Conservation (phyloP, 2,888 invertebrate species). For the Melanotus villosus region DNA sequence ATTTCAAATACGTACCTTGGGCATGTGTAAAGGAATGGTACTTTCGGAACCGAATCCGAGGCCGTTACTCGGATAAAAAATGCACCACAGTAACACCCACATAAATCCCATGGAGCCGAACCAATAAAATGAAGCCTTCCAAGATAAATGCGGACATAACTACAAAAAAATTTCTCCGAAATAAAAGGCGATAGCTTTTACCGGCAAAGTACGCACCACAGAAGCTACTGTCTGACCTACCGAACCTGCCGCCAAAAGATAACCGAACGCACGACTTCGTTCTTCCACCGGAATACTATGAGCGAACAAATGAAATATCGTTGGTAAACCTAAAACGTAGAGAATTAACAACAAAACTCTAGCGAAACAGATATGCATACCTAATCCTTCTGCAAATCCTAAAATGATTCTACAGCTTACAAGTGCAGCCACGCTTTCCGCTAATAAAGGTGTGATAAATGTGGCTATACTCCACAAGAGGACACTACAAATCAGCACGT, state of each 20-base stretch:
- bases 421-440: constrained; percentile 76
- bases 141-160: constrained; percentile 78
- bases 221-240: constrained; percentile 83
- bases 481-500: constrained; percentile 78
- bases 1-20: constrained; percentile 73
- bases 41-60: constrained; percentile 68
- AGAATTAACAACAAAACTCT: neutral
- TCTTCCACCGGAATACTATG: constrained; percentile 81
- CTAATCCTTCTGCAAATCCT: constrained; percentile 82
- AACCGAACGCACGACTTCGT: constrained; percentile 80
- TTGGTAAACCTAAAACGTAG: constrained; percentile 75
- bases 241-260: constrained; percentile 81
- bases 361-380: no score
- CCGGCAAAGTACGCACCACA: constrained; percentile 75
- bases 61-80: constrained; percentile 73
- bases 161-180: no score
- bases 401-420: constrained; percentile 76
- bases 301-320: constrained; percentile 83
- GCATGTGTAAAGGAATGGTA: constrained; percentile 73
- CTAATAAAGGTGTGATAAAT: constrained; percentile 77
- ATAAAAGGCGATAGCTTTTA: no score
- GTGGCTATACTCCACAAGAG: constrained; percentile 82
- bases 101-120: constrained; percentile 79
- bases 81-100: constrained; percentile 77
- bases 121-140: constrained; percentile 78